These are phyloP conservation scores for Ephydatia muelleri DNA, from an alignment of 37 sponge, comb jelly and placozoan species.

Conservation along the genomic window DNA sequence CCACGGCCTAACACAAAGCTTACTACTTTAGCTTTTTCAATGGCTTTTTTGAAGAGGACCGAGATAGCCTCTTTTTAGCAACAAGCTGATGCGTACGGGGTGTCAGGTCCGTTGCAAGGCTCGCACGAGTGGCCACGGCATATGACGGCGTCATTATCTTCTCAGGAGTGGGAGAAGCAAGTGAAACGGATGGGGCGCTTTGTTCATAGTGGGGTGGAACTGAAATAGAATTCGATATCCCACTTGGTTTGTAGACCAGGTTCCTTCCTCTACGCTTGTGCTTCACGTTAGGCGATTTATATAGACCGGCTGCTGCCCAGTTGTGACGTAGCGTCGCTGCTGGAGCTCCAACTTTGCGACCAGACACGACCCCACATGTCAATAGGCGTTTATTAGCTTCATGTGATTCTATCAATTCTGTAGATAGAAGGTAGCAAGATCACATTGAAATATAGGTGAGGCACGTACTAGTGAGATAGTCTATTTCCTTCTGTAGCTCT, in stretches of 20 bases:
- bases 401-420: slow-evolving; percentile 44
- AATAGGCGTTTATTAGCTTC: not conserved
- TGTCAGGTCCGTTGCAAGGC: not conserved
- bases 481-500: slow-evolving; percentile 44
- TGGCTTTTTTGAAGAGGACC: not conserved
- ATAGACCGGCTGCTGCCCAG: not conserved
- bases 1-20: not conserved
- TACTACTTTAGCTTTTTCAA: not conserved
- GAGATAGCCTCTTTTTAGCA: not conserved
- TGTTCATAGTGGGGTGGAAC: not conserved
- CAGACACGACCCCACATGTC: not conserved
- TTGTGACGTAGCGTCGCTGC: not conserved
- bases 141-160: not conserved
- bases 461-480: slow-evolving; percentile 63
- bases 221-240: not conserved
- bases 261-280: not conserved
- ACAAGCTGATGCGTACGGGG: not conserved
- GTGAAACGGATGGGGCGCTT: not conserved
- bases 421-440: not conserved
- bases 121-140: not conserved
- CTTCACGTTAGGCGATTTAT: not conserved
- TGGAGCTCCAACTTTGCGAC: not conserved
- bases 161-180: not conserved
- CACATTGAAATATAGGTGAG: not conserved
- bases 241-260: not conserved